A percentile compares a stretch with the other conserved stretches of the same genome.
Conservation (phyloP, 2,797 vertebrate species). For the Poecilia picta region DNA sequence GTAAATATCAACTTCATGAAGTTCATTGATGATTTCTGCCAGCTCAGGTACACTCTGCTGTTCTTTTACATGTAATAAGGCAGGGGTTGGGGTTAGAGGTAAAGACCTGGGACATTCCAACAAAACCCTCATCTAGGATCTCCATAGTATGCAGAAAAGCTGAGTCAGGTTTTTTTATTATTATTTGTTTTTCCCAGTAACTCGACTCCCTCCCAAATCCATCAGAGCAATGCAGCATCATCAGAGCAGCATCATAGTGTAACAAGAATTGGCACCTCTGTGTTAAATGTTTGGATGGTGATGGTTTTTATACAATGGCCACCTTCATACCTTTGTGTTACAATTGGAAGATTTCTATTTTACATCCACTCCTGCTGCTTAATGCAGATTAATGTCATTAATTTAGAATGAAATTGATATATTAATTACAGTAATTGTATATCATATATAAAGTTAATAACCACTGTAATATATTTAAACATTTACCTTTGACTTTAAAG, state of each 20-base stretch:
- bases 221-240: constrained; percentile 55
- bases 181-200: constrained; percentile 20
- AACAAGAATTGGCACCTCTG: constrained; percentile 50
- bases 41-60: constrained; percentile 68
- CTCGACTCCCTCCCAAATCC: constrained; percentile 30
- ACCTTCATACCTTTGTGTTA: constrained; percentile 40
- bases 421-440: not conserved
- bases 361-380: constrained; percentile 38
- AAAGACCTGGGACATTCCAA: constrained; percentile 41
- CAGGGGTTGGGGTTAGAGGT: constrained; percentile 52
- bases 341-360: constrained; percentile 35
- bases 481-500: not conserved
- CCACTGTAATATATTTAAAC: not conserved
- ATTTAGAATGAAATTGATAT: not conserved
- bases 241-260: constrained; percentile 65
- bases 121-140: constrained; percentile 32
- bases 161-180: constrained; percentile 22
- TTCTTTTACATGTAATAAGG: constrained; percentile 69
- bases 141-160: constrained; percentile 48
- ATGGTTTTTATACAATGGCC: constrained; percentile 43
- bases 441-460: not conserved
- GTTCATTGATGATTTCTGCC: constrained; percentile 50
- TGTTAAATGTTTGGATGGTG: constrained; percentile 34
- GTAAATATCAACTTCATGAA: constrained; percentile 57
- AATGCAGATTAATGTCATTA: not conserved